A percentile compares a stretch with the other conserved stretches of the same genome.
Evolutionary conservation across 2,797 vertebrate genomes (phyloP).

Genomic region (Sylvia borin): DNA sequence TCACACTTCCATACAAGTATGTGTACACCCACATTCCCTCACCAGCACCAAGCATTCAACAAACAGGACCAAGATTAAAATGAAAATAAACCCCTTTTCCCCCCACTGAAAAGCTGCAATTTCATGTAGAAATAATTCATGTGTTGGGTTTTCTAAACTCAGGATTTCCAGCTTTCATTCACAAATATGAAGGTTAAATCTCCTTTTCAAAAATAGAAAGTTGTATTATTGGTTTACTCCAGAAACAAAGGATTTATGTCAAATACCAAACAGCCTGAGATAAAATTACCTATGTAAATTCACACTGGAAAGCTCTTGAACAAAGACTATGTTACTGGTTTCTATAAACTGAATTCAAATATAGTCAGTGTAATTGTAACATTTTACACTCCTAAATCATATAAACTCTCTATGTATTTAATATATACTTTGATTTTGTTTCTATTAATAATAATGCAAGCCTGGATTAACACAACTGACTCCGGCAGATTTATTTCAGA

Average conservation of each 20-base stretch:
- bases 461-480: background rate
- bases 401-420: background rate
- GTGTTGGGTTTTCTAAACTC: background rate
- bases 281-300: background rate
- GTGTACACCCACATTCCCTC: background rate
- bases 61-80: background rate
- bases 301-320: background rate
- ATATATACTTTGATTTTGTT: background rate
- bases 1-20: background rate
- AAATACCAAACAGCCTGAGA: background rate
- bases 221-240: background rate
- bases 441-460: background rate
- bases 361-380: background rate
- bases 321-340: background rate
- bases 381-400: background rate
- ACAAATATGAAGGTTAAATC: background rate
- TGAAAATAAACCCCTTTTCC: background rate
- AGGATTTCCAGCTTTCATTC: conserved; percentile 1
- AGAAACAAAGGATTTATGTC: background rate
- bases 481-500: background rate
- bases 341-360: background rate
- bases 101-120: background rate
- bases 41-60: background rate
- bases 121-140: background rate
- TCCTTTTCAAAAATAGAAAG: background rate